Evolutionary conservation across 2,797 vertebrate genomes (phyloP).

Genomic region (Etheostoma perlongum): DNA sequence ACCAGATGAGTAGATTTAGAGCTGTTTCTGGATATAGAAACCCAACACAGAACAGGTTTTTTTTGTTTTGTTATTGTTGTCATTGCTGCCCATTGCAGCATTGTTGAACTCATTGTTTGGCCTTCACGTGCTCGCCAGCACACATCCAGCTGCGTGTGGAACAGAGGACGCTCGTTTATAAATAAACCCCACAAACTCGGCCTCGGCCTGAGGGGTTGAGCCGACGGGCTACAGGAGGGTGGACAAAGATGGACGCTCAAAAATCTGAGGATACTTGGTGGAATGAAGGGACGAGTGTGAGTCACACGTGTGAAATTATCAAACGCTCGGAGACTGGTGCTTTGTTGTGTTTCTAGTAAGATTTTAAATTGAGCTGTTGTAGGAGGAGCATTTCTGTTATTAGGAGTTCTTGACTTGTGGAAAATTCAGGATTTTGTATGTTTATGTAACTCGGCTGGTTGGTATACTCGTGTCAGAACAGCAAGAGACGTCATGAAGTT

Average conservation of each 20-base stretch:
- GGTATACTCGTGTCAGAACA: not conserved
- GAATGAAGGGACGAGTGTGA: conserved; percentile 45
- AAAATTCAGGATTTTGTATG: conserved; percentile 49
- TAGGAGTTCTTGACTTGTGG: conserved; percentile 9
- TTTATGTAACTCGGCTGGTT: conserved; percentile 17
- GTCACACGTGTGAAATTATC: conserved; percentile 23
- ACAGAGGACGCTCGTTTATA: conserved; percentile 69
- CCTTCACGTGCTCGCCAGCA: conserved; percentile 70
- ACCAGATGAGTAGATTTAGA: conserved; percentile 34
- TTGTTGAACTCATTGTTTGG: conserved; percentile 74
- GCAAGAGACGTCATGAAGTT: conserved; percentile 52
- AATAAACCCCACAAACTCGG: conserved; percentile 62
- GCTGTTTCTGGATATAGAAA: conserved; percentile 79
- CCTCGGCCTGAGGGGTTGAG: conserved; percentile 44
- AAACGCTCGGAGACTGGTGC: not conserved
- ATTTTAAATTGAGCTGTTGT: not conserved
- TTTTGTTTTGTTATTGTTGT: conserved; percentile 62
- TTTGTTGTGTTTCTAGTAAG: not conserved
- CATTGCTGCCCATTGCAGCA: conserved; percentile 68
- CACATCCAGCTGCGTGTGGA: conserved; percentile 62
- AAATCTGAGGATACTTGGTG: conserved; percentile 47
- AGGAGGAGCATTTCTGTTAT: conserved; percentile 6
- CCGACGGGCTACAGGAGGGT: conserved; percentile 23
- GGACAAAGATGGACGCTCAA: conserved; percentile 68
- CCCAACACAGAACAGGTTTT: conserved; percentile 39